Evolutionary conservation across 2,888 invertebrate genomes (phyloP), one percentile per base, ranked within the genome.

Genomic region (Subacronicta megacephala): DNA sequence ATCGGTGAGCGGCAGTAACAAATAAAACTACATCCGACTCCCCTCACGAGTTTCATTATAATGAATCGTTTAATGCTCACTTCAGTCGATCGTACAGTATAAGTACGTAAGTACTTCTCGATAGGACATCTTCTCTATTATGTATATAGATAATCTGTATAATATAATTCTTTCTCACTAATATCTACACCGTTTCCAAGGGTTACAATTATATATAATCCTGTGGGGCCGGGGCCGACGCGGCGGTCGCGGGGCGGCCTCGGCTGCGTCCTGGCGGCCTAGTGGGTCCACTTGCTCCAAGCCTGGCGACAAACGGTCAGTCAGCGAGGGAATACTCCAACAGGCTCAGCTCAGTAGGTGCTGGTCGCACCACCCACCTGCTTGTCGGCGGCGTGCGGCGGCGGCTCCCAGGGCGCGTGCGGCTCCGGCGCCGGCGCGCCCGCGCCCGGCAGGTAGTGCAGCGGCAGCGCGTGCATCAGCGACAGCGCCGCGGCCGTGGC

Each of bases 91-190:
- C 88, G 89, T 87, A 89, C 90, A 88, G 88, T 89, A 87, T 85
- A 88, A 88, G 88, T 88, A n/a, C n/a, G n/a, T n/a, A n/a, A 88
- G 89, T 85, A 89, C 85, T 82, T 90, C 88, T 90, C 89, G 89
- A 90, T 90, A 92, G 92, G 91, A 91, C 92, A 89, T 91, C 90
- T 88, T 90, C 87, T 91, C 90, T 92, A 90, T 88, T 90, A 89
- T 92, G 90, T 93, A 93, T 92, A 93, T 92, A 93, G 92, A 92
- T 93, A 93, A 92, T 93, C 92, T 93, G 92, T 93, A 91, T 93
- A 89, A 90, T 91, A 93, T 92, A 93, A 90, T 90, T 90, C 89
- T 93, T 90, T 93, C 90, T 93, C 92, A 92, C 92, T 94, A 93
- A 92, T 93, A 94, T 94, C 93, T 94, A 94, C 93, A 94, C 93